phyloP scores from a whole-genome alignment of 23 tunicate genomes.

The Ciona savignyi region DNA sequence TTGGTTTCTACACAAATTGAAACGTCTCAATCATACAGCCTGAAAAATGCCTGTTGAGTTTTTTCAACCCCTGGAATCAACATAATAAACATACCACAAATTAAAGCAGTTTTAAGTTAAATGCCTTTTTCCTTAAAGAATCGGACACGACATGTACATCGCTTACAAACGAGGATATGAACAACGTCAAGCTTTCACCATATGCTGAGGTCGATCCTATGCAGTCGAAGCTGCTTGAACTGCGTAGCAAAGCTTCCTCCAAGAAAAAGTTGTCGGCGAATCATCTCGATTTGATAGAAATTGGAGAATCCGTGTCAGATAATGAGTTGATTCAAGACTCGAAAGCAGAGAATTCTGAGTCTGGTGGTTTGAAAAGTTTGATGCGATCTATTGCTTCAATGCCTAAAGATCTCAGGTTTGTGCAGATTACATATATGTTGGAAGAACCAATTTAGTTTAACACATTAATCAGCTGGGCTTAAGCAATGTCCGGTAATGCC shows the following conservation, averaged over 20 bases:
- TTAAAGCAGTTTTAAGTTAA: too few species aligned
- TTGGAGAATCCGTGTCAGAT: conserved; percentile 3
- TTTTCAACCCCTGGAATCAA: too few species aligned
- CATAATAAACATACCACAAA: too few species aligned
- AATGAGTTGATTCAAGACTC: background rate
- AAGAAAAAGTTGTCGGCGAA: background rate
- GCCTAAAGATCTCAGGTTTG: conserved; percentile 60
- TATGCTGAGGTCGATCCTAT: conserved; percentile 14
- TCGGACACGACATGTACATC: background rate
- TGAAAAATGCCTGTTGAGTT: too few species aligned
- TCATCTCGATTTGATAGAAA: background rate
- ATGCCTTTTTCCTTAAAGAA: background rate
- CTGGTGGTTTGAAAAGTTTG: conserved; percentile 23
- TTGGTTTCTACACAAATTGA: too few species aligned
- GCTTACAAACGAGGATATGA: conserved; percentile 2
- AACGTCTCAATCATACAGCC: too few species aligned
- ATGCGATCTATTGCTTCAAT: conserved; percentile 34
- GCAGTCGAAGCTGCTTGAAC: background rate
- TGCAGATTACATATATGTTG: background rate
- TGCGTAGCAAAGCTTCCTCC: background rate
- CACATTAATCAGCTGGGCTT: too few species aligned
- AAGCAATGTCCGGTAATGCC: too few species aligned
- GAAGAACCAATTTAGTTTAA: too few species aligned
- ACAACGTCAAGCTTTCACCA: background rate
- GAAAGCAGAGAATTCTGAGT: background rate